phyloP scores from a whole-genome alignment of 2,888 invertebrate genomes.

The Cetonia aurata region DNA sequence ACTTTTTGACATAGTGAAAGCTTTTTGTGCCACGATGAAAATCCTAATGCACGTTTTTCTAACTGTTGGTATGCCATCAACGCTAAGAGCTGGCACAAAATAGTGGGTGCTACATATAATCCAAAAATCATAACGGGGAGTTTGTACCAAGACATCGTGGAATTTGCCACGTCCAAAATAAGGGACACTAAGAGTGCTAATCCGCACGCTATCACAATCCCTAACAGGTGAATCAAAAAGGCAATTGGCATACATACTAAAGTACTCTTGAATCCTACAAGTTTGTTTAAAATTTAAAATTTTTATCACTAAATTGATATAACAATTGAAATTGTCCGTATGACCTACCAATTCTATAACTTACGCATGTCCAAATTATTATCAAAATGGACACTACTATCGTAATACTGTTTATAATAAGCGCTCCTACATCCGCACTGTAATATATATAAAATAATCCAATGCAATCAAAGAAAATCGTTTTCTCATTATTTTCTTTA shows the following conservation, averaged over 20 bases:
- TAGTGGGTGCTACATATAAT: slow-evolving; percentile 55
- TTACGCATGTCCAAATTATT: slow-evolving; percentile 49
- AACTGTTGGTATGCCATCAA: slow-evolving; percentile 49
- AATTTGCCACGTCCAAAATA: slow-evolving; percentile 57
- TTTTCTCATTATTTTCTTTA: slow-evolving; percentile 49
- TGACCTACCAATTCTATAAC: slow-evolving; percentile 51
- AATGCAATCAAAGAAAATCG: slow-evolving; percentile 58
- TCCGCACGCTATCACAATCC: slow-evolving; percentile 56
- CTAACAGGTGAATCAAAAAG: slow-evolving; percentile 41
- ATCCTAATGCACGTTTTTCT: slow-evolving; percentile 11
- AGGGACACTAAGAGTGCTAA: slow-evolving; percentile 61
- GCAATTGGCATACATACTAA: neutral
- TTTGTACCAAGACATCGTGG: slow-evolving; percentile 41
- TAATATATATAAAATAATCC: slow-evolving; percentile 58
- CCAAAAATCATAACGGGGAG: slow-evolving; percentile 50
- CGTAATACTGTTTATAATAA: slow-evolving; percentile 45
- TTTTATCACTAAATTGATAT: neutral
- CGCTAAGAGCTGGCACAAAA: slow-evolving; percentile 38
- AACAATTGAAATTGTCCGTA: neutral
- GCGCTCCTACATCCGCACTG: slow-evolving; percentile 45
- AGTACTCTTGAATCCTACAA: slow-evolving; percentile 51
- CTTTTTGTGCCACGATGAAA: slow-evolving; percentile 54
- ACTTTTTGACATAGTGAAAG: slow-evolving; percentile 55
- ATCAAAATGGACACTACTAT: slow-evolving; percentile 54
- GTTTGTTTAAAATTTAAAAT: slow-evolving; percentile 1